A percentile compares a stretch with the other conserved stretches of the same genome.
Evolutionary conservation across 1,140 invertebrate species (phyloP).

Genomic region (roundworm (Caenorhabditis elegans)): DNA sequence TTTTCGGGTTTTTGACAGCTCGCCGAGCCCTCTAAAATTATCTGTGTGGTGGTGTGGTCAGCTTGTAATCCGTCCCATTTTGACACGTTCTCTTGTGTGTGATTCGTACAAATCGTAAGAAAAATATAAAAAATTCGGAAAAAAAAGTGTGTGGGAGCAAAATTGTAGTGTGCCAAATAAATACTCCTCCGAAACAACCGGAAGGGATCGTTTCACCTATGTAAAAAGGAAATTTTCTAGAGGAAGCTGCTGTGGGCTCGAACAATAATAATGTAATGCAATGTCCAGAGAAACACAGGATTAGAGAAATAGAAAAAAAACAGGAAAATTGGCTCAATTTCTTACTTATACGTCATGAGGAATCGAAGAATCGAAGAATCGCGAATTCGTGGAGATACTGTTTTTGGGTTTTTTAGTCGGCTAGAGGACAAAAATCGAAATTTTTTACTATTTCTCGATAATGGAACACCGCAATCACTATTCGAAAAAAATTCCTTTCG

Average conservation of each 20-base stretch:
- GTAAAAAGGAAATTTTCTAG: not conserved
- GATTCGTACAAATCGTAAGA: no score
- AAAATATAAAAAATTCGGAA: no score
- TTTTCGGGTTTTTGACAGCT: constrained; percentile 23
- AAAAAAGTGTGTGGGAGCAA: not conserved
- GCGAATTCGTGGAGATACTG: not conserved
- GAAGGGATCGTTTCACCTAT: not conserved
- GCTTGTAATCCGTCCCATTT: not conserved
- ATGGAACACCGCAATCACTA: no score
- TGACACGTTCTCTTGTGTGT: not conserved
- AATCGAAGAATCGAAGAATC: no score
- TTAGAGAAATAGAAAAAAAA: not conserved
- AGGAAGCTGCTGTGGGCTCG: not conserved
- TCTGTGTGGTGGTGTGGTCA: not conserved
- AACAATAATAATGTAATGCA: not conserved
- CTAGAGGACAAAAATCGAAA: no score
- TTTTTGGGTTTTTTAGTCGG: not conserved
- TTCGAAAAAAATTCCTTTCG: no score
- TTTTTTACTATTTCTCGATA: no score
- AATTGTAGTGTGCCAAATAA: constrained; percentile 19
- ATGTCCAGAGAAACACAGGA: not conserved
- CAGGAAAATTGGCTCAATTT: constrained; percentile 23
- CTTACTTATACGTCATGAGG: not conserved
- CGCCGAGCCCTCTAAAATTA: not conserved
- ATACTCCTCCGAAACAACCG: not conserved